phyloP scores from a whole-genome alignment of 2,113 vertebrate genomes.

The Symphodus melops region DNA sequence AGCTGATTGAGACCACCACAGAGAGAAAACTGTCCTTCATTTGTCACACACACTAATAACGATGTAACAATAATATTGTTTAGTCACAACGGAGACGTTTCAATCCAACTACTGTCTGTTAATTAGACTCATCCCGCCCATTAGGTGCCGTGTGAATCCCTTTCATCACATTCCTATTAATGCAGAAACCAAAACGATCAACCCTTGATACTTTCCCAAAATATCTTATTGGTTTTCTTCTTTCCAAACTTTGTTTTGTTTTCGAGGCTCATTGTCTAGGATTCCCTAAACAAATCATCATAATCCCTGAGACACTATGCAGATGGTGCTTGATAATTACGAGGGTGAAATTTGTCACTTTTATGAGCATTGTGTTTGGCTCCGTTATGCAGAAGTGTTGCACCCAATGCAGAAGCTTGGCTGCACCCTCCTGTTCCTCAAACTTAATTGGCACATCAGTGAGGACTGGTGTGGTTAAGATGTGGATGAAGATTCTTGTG shows the following conservation, averaged over 20 bases:
- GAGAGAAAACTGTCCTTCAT: too few relatives aligned
- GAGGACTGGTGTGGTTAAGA: slow-evolving; percentile 48
- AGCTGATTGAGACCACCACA: too few relatives aligned
- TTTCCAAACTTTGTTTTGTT: slow-evolving; percentile 35
- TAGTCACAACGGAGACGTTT: not conserved
- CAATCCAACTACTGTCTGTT: not conserved
- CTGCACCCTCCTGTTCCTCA: slow-evolving; percentile 50
- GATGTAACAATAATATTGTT: too few relatives aligned
- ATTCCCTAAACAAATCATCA: slow-evolving; percentile 47
- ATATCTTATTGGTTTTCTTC: slow-evolving; percentile 21
- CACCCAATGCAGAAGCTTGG: slow-evolving; percentile 30
- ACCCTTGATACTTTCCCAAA: not conserved
- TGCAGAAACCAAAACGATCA: not conserved
- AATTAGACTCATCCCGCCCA: not conserved
- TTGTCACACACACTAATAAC: too few relatives aligned
- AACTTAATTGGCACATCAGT: slow-evolving; percentile 59
- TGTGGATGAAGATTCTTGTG: slow-evolving; percentile 43
- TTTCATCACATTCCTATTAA: not conserved
- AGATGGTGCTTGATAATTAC: slow-evolving; percentile 74
- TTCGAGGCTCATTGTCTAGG: slow-evolving; percentile 30
- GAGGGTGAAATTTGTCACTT: slow-evolving; percentile 62
- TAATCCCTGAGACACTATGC: slow-evolving; percentile 60
- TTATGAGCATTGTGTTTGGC: slow-evolving; percentile 55
- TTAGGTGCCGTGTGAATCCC: not conserved
- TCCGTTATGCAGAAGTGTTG: slow-evolving; percentile 17